These are phyloP conservation scores for Drosophila prostipennis DNA, from an alignment of 2,888 invertebrate species.

Conservation along the genomic window DNA sequence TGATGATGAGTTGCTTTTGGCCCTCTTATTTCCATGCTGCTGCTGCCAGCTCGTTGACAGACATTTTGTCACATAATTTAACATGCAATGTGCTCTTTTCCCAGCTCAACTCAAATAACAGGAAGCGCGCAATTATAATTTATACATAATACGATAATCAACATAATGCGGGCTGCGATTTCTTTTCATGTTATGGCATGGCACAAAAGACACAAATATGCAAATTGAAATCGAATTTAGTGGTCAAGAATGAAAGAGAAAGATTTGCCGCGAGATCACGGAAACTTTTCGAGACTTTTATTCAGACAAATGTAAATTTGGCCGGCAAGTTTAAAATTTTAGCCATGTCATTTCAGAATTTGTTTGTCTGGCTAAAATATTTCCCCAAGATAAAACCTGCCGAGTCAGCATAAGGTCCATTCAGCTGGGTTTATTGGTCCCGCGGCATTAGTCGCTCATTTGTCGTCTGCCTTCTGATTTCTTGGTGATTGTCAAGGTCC, in stretches of 20 bases:
- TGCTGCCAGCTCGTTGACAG: conserved; percentile 68
- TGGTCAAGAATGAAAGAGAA: conserved; percentile 18
- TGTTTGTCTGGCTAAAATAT: conserved; percentile 15
- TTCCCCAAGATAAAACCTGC: conserved; percentile 47
- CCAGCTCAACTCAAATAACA: conserved; percentile 34
- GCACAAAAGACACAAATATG: conserved; percentile 33
- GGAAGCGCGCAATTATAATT: conserved; percentile 68
- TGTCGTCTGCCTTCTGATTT: conserved; percentile 13
- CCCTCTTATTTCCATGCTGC: conserved; percentile 36
- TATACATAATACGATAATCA: conserved; percentile 61
- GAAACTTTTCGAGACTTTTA: conserved; percentile 31
- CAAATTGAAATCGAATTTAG: conserved; percentile 28
- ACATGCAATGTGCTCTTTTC: conserved; percentile 57
- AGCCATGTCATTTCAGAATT: conserved; percentile 38
- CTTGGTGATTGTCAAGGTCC: conserved; percentile 73
- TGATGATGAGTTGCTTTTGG: conserved; percentile 35
- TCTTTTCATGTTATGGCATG: conserved; percentile 26
- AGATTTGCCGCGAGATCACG: conserved; percentile 27
- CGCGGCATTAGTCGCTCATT: conserved; percentile 20
- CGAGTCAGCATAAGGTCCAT: conserved; percentile 60
- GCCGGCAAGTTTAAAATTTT: conserved; percentile 35
- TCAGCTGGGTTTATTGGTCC: conserved; percentile 47
- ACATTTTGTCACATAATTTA: conserved; percentile 80
- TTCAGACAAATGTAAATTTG: conserved; percentile 36
- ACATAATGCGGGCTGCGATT: conserved; percentile 47